These are phyloP conservation scores for Ethmia dodecea DNA, from an alignment of 2,888 invertebrate species.

Conservation along the genomic window DNA sequence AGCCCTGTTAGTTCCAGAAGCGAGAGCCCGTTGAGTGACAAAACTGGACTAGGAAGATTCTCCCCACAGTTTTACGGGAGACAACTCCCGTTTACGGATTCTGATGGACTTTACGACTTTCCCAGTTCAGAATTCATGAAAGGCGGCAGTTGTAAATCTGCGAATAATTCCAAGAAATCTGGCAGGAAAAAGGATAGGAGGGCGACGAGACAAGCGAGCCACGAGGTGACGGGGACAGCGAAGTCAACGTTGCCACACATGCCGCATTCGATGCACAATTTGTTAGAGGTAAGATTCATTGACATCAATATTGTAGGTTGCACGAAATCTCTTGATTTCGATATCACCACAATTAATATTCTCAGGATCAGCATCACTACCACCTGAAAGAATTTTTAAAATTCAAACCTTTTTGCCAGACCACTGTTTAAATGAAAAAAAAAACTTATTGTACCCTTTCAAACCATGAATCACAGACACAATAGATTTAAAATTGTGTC, in stretches of 20 bases:
- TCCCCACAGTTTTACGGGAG: constrained; percentile 85
- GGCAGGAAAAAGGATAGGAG: constrained; percentile 80
- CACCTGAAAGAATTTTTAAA: no score
- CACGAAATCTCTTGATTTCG: no score
- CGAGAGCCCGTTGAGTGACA: constrained; percentile 87
- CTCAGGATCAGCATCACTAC: no score
- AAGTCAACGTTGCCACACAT: constrained; percentile 75
- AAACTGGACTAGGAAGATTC: constrained; percentile 81
- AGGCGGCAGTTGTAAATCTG: constrained; percentile 71
- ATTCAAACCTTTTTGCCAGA: no score
- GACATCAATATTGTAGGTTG: no score
- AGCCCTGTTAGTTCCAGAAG: constrained; percentile 88
- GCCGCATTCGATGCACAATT: constrained; percentile 75
- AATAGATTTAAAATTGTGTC: no score
- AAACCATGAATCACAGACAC: no score
- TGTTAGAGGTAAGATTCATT: constrained; percentile 80
- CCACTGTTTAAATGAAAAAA: no score
- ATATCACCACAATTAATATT: no score
- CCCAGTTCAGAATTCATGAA: constrained; percentile 84
- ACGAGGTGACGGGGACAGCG: constrained; percentile 62
- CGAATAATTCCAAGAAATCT: constrained; percentile 77
- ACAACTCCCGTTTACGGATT: constrained; percentile 85
- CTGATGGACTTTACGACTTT: constrained; percentile 88
- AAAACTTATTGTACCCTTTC: no score
- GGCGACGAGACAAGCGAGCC: constrained; percentile 70